Conservation (phyloP, 2,888 invertebrate species). For the Lithophane semibrunnea region DNA sequence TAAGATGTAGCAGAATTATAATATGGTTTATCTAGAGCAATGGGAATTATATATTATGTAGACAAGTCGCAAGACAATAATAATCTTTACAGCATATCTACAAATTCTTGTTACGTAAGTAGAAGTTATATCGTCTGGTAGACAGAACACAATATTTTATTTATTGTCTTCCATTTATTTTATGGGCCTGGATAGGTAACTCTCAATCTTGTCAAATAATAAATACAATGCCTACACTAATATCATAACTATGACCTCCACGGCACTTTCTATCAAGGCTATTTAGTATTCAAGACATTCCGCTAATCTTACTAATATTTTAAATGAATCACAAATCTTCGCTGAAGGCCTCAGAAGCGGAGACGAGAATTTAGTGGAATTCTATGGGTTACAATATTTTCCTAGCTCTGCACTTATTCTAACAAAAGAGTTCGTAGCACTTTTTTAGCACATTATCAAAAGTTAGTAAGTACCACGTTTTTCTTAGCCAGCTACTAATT, state of each 20-base stretch:
- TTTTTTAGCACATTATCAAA: background rate
- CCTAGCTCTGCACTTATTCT: background rate
- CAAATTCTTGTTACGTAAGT: conserved; percentile 24
- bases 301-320: background rate
- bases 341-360: background rate
- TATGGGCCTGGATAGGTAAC: conserved; percentile 30
- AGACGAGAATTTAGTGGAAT: background rate
- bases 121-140: conserved; percentile 3
- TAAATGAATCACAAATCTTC: background rate
- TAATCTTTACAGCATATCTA: conserved; percentile 6
- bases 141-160: conserved; percentile 6
- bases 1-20: background rate
- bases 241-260: background rate
- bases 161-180: conserved; percentile 35
- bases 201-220: conserved; percentile 1
- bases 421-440: background rate
- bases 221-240: conserved; percentile 1
- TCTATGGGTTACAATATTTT: too few species aligned
- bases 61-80: background rate
- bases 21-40: background rate
- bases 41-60: background rate
- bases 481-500: background rate
- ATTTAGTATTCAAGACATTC: background rate
- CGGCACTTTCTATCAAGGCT: background rate
- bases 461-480: background rate